These are phyloP conservation scores for Geococcyx californianus DNA, from an alignment of 2,113 vertebrate species.

Conservation along the genomic window DNA sequence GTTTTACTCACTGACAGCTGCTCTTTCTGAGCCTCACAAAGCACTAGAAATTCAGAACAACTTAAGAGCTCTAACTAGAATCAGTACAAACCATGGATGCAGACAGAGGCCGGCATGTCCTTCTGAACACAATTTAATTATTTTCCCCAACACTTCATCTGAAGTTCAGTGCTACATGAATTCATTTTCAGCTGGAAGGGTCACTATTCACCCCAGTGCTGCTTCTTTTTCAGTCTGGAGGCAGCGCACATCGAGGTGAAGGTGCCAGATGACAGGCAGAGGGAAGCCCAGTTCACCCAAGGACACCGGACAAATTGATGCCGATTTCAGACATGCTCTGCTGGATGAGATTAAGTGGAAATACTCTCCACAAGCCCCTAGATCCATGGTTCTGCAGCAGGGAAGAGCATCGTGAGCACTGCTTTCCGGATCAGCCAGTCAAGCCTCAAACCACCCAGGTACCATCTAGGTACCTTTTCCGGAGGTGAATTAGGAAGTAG, in stretches of 20 bases:
- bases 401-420: not conserved
- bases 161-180: not conserved
- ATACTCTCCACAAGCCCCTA: no score
- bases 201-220: not conserved
- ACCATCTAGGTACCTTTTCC: not conserved
- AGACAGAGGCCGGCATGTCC: not conserved
- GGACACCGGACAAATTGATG: not conserved
- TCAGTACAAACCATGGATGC: rapidly evolving
- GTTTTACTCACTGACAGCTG: no score
- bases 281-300: not conserved
- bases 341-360: not conserved
- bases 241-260: rapidly evolving
- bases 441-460: not conserved
- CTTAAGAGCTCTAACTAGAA: not conserved
- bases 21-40: no score
- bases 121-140: not conserved
- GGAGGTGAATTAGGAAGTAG: not conserved
- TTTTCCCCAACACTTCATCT: not conserved
- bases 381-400: not conserved
- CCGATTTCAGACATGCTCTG: not conserved
- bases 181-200: not conserved
- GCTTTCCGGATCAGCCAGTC: not conserved
- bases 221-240: not conserved
- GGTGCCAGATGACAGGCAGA: not conserved
- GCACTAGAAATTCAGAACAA: not conserved